These are phyloP conservation scores for Trididemnum nubilum DNA, from an alignment of 23 tunicate genomes.

Conservation along the genomic window DNA sequence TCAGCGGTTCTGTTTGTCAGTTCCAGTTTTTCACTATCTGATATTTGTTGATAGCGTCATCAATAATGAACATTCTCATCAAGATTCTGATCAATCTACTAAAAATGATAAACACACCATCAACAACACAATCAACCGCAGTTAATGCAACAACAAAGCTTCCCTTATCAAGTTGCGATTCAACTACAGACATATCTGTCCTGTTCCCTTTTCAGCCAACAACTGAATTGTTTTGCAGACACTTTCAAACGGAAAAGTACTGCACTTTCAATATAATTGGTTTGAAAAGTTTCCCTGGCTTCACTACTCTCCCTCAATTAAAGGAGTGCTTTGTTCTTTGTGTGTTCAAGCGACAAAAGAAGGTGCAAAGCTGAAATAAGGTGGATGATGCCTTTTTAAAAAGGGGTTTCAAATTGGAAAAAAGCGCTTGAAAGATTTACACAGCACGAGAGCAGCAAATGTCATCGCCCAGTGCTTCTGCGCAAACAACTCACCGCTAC, in stretches of 20 bases:
- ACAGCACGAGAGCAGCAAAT: neutral
- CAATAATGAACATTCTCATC: neutral
- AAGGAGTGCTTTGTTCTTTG: neutral
- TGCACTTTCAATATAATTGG: neutral
- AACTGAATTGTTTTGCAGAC: neutral
- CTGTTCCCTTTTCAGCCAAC: slow-evolving; percentile 4
- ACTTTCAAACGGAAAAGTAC: neutral
- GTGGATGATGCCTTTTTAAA: neutral
- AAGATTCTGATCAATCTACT: neutral
- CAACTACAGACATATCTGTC: no score
- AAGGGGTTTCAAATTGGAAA: neutral
- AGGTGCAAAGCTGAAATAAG: neutral
- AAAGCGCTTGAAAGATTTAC: neutral
- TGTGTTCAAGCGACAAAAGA: neutral
- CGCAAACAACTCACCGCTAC: neutral
- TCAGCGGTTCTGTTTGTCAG: no score
- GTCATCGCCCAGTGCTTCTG: neutral
- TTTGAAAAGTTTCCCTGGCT: neutral
- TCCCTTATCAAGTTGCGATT: no score
- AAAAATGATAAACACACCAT: no score
- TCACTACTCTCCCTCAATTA: neutral
- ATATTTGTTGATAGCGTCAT: neutral
- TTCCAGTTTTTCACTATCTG: no score
- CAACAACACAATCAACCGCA: no score
- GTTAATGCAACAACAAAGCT: no score